These are phyloP conservation scores for Pseudeuparius sepicola DNA, from an alignment of 2,888 invertebrate genomes.

Conservation along the genomic window DNA sequence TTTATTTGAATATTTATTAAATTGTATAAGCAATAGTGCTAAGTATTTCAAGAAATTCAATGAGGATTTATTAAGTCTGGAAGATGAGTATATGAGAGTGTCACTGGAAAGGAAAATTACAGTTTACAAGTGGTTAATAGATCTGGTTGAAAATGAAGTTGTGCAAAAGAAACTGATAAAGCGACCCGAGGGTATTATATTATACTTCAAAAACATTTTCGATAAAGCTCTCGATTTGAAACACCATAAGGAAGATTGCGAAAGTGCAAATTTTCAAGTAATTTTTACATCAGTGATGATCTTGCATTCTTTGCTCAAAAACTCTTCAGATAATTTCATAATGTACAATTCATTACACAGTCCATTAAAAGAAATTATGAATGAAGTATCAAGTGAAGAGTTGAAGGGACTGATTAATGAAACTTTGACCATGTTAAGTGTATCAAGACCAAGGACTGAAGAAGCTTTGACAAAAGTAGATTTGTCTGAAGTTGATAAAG, in stretches of 20 bases:
- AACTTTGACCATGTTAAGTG: conserved; percentile 21
- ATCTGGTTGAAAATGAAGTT: conserved; percentile 41
- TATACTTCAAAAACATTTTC: conserved; percentile 43
- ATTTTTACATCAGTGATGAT: conserved; percentile 33
- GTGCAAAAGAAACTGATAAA: conserved; percentile 39
- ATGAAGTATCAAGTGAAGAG: conserved; percentile 29
- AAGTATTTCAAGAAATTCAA: conserved; percentile 31
- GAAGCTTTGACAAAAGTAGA: conserved; percentile 15
- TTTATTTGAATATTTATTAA: conserved; percentile 39
- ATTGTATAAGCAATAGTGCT: conserved; percentile 29
- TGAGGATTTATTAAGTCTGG: conserved; percentile 35
- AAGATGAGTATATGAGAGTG: conserved; percentile 36
- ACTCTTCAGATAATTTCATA: conserved; percentile 19
- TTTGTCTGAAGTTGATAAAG: conserved; percentile 44
- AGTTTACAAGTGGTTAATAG: conserved; percentile 44
- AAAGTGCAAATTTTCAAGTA: conserved; percentile 30
- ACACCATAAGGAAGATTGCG: conserved; percentile 26
- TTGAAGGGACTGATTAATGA: conserved; percentile 27
- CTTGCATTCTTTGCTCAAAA: conserved; percentile 35
- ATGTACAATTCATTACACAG: conserved; percentile 31
- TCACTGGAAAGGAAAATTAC: conserved; percentile 38
- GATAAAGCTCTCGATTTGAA: conserved; percentile 23
- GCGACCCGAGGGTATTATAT: conserved; percentile 40
- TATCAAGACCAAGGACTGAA: no score
- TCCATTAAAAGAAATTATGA: conserved; percentile 25